Base-by-base conservation (phyloP, 2,888 invertebrate genomes). In the Apantesis nais region DNA sequence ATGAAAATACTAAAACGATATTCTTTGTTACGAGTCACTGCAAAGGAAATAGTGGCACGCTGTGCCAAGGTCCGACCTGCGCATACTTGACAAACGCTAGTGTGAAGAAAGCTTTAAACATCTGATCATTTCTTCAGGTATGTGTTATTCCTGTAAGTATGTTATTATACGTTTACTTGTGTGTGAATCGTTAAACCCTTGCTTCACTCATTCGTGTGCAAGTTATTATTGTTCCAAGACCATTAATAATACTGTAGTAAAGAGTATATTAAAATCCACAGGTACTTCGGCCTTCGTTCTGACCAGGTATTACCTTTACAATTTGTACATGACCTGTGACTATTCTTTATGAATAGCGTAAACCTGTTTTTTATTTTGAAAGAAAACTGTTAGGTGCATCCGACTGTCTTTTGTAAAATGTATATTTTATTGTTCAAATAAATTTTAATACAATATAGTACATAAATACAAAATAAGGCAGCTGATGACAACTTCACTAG, bases 391-490 rank as follows among this genome's bases (percentile, higher is more conserved):
- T 58, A 29, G 14, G 25, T 58, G 58, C 55, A 25, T 55, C 19
- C 41, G 14, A 52, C n/a, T 34, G 34, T 8, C 34, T 64, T 44
- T 52, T n/a, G 16, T 55, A 2, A 44, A 41, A 41, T 44, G 19
- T 22, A 29, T 14, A 29, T 22, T 63, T 44, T 31, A 44, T 29
- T 44, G 29, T 58, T 29, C 1, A 25, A 25, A 25, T 55, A 25
- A 25, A 55, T 55, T 29, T 14, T 55, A 12, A 58, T 25, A 25
- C 5, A 1, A 58, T 8, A 34, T 52, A n/a, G 11, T 64, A 22
- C 16, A 34, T 65, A 62, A 62, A 37, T 44, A 44, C 31, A 41
- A 11, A 60, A 60, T 41, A 60, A 29, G 60, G 67, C 67, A 67
- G 60, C 67, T 60, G 34, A 22, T 44, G 31, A 44, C 41, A 31